Conservation (phyloP, 2,888 invertebrate genomes). For the Cybosia mesomella region DNA sequence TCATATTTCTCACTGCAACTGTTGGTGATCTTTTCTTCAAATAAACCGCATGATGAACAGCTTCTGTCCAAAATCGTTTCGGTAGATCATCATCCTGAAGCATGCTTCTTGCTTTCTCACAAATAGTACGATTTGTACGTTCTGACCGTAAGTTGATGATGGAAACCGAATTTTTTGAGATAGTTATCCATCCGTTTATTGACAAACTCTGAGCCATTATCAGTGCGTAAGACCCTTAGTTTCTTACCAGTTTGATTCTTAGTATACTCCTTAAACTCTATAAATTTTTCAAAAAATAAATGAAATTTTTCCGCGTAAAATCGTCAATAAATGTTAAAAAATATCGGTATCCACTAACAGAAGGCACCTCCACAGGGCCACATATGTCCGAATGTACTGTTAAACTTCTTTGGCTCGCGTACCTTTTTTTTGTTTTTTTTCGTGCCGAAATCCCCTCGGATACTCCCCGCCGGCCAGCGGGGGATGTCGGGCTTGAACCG, state of each 20-base stretch:
- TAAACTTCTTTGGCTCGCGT: not conserved
- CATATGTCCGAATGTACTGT: not conserved
- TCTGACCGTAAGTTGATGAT: not conserved
- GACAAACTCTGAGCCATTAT: not conserved
- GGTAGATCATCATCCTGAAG: not conserved
- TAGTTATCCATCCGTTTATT: not conserved
- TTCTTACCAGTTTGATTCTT: not conserved
- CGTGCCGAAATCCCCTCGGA: too few species aligned
- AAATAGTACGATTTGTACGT: not conserved
- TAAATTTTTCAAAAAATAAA: not conserved
- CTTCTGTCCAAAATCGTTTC: not conserved
- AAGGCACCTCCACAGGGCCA: too few species aligned
- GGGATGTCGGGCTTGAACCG: too few species aligned
- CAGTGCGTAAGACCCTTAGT: not conserved
- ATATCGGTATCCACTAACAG: too few species aligned
- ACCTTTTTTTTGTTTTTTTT: too few species aligned
- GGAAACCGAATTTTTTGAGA: too few species aligned
- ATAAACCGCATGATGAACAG: not conserved
- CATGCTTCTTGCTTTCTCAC: not conserved
- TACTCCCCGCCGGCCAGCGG: too few species aligned
- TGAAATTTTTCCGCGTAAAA: not conserved
- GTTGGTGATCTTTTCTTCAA: not conserved
- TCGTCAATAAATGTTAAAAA: too few species aligned
- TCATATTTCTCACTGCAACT: not conserved
- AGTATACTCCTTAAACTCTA: not conserved